A percentile compares a stretch with the other conserved stretches of the same genome.
Conservation (phyloP, 2,797 vertebrate species). For the Tenualosa thibaudeaui region DNA sequence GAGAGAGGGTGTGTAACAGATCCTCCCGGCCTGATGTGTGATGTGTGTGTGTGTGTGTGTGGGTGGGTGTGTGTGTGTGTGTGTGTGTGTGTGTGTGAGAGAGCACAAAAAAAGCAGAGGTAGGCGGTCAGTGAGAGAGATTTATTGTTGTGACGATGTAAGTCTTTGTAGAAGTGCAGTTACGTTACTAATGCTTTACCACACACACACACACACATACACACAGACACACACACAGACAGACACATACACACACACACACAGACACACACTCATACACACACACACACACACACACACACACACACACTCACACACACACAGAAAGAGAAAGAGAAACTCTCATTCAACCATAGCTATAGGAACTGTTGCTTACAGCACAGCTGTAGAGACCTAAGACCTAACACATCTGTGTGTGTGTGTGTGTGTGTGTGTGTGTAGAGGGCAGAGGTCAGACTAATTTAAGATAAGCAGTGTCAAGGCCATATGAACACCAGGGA, state of each 20-base stretch:
- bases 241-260: too few species aligned
- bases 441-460: conserved; percentile 16
- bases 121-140: conserved; percentile 60
- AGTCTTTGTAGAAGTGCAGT: conserved; percentile 64
- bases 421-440: neutral
- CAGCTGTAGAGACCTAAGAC: too few species aligned
- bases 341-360: too few species aligned
- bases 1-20: conserved; percentile 56
- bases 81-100: conserved; percentile 35
- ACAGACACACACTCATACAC: too few species aligned
- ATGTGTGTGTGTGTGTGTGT: conserved; percentile 26
- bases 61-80: neutral
- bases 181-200: conserved; percentile 43
- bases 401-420: neutral
- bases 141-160: conserved; percentile 65
- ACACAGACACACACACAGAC: too few species aligned
- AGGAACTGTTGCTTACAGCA: too few species aligned
- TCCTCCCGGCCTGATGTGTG: conserved; percentile 49
- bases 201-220: conserved; percentile 26
- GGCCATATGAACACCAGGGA: conserved; percentile 41
- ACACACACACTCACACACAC: too few species aligned
- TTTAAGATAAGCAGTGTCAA: conserved; percentile 23
- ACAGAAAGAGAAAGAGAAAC: neutral
- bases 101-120: conserved; percentile 49
- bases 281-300: too few species aligned